Percentiles rank a stretch among this genome's conserved stretches.
phyloP scores from a whole-genome alignment of 2,888 invertebrate genomes.

The Sphaeridia pumilis region DNA sequence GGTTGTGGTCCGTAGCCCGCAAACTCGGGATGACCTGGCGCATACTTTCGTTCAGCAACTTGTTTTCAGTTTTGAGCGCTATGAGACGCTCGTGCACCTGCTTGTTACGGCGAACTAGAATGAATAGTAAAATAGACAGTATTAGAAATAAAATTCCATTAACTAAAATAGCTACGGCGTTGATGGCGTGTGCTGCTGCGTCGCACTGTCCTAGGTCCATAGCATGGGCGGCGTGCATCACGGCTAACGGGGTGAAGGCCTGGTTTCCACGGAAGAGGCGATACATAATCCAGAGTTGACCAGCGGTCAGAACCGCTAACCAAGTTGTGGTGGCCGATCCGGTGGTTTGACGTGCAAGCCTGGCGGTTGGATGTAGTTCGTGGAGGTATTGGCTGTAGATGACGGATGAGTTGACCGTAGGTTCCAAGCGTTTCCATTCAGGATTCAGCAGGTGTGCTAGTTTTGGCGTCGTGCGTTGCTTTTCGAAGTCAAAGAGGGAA shows the following conservation, averaged over 20 bases:
- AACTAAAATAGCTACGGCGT: background rate
- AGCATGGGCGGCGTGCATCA: background rate
- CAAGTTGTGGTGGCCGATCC: background rate
- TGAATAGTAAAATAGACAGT: background rate
- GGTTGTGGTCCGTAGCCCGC: too few species aligned
- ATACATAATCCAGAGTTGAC: background rate
- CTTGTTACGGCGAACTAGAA: background rate
- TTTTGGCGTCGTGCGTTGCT: background rate
- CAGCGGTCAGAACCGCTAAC: background rate
- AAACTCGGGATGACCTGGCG: too few species aligned
- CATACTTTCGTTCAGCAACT: background rate
- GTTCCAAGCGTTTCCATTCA: background rate
- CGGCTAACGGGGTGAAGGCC: background rate
- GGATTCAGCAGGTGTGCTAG: background rate
- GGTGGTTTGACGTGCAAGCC: background rate
- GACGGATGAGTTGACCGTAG: background rate
- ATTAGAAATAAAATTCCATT: background rate
- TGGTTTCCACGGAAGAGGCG: background rate
- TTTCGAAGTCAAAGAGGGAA: background rate
- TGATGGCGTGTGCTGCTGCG: background rate
- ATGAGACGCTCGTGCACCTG: background rate
- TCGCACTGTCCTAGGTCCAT: background rate
- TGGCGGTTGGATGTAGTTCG: background rate
- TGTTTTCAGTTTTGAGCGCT: background rate
- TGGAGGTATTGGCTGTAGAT: background rate